Percentiles rank a stretch among this genome's conserved stretches.
Evolutionary conservation across 2,113 vertebrate species (phyloP).

Genomic region (Eurypyga helias): DNA sequence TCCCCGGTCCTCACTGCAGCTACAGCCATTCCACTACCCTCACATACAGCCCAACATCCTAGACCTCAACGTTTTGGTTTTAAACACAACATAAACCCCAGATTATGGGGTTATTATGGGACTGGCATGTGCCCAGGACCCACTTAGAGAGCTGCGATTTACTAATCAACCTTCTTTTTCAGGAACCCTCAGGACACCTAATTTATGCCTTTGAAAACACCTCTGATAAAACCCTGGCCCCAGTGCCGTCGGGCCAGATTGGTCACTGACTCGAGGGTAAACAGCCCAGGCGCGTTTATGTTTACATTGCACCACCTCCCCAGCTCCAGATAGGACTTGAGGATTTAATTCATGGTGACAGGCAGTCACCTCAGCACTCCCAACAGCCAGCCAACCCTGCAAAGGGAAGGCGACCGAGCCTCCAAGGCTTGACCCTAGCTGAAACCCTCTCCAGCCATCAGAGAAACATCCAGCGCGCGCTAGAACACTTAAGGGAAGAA

Average conservation of each 20-base stretch:
- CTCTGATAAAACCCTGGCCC: neutral
- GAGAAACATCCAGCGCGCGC: rapidly evolving
- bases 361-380: neutral
- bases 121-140: rapidly evolving
- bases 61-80: neutral
- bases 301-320: neutral
- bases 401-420: neutral
- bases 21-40: neutral
- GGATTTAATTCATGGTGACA: neutral
- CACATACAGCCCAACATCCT: neutral
- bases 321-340: neutral
- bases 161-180: neutral
- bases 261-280: neutral
- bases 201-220: neutral
- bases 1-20: neutral
- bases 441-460: rapidly evolving
- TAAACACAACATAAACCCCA: neutral
- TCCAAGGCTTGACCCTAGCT: rapidly evolving
- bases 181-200: neutral
- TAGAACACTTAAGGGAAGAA: neutral
- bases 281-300: rapidly evolving
- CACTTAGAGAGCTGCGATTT: neutral
- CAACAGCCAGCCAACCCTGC: neutral
- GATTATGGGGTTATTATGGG: too few relatives aligned
- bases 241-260: neutral